Percentiles rank a stretch among this genome's conserved stretches.
These are phyloP conservation scores for Anastrepha ludens DNA, from an alignment of 1,140 invertebrate genomes.

Conservation along the genomic window DNA sequence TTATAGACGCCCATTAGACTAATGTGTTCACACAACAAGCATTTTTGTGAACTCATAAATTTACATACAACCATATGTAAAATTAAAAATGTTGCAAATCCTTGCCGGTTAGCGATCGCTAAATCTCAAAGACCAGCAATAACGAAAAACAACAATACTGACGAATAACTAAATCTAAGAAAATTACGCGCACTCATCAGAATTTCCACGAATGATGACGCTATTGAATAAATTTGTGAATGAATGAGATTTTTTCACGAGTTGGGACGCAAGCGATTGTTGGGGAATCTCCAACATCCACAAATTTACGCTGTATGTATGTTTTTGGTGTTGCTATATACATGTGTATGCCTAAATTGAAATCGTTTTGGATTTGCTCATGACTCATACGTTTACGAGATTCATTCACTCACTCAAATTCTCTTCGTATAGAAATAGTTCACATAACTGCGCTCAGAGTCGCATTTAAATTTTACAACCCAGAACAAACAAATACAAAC, in stretches of 20 bases:
- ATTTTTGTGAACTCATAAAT: too few relatives aligned
- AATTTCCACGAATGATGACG: conserved; percentile 66
- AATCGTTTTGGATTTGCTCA: neutral
- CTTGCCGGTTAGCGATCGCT: neutral
- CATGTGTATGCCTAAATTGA: neutral
- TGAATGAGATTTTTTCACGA: conserved; percentile 61
- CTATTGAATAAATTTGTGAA: conserved; percentile 63
- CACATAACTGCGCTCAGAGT: neutral
- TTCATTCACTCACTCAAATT: neutral
- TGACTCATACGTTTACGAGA: neutral
- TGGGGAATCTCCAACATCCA: conserved; percentile 36
- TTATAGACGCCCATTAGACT: too few relatives aligned
- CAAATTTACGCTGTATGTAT: neutral
- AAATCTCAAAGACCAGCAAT: too few relatives aligned
- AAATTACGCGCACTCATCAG: conserved; percentile 61
- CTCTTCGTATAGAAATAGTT: neutral
- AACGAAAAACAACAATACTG: neutral
- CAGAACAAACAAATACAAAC: too few relatives aligned
- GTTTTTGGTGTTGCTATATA: neutral
- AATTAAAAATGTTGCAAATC: neutral
- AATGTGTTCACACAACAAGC: too few relatives aligned
- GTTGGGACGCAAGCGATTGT: conserved; percentile 24
- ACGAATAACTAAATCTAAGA: neutral
- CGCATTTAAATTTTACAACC: too few relatives aligned
- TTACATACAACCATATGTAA: neutral